A percentile compares a stretch with the other conserved stretches of the same genome.
phyloP scores from a whole-genome alignment of 2,113 vertebrate genomes.

The Peromyscus maniculatus region DNA sequence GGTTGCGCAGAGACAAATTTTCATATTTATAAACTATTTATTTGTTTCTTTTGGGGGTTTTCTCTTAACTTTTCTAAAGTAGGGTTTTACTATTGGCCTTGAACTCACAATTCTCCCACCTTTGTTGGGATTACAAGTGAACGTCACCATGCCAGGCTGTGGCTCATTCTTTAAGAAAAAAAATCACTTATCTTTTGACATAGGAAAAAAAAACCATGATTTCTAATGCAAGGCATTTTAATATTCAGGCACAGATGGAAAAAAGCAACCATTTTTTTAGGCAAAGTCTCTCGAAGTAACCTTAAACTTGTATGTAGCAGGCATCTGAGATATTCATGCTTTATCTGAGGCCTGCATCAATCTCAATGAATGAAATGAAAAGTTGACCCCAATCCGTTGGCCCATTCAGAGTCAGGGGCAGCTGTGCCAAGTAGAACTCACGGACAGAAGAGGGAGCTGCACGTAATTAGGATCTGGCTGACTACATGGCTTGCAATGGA shows the following conservation, averaged over 20 bases:
- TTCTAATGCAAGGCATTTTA: not conserved
- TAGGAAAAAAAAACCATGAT: not conserved
- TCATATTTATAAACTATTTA: not conserved
- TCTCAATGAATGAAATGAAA: slow-evolving; percentile 64
- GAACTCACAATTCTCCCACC: not conserved
- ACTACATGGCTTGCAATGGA: not conserved
- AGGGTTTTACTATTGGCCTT: not conserved
- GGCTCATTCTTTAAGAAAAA: slow-evolving; percentile 36
- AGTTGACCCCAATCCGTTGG: slow-evolving; percentile 9
- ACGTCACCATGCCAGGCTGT: not conserved
- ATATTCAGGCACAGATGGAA: not conserved
- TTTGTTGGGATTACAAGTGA: not conserved
- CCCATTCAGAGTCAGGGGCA: not conserved
- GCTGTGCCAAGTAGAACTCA: slow-evolving; percentile 57
- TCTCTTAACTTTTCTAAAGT: not conserved
- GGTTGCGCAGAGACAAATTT: not conserved
- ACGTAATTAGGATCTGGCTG: not conserved
- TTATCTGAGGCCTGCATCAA: not conserved
- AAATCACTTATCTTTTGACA: slow-evolving; percentile 10
- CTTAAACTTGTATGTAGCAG: not conserved
- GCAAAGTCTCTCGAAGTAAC: not conserved
- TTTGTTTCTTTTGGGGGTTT: not conserved
- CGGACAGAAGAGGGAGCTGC: not conserved
- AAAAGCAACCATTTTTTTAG: slow-evolving; percentile 1
- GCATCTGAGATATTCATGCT: not conserved